Evolutionary conservation across 2,797 vertebrate genomes (phyloP), one percentile per base, ranked within the genome.

Genomic region (Fratercula arctica): DNA sequence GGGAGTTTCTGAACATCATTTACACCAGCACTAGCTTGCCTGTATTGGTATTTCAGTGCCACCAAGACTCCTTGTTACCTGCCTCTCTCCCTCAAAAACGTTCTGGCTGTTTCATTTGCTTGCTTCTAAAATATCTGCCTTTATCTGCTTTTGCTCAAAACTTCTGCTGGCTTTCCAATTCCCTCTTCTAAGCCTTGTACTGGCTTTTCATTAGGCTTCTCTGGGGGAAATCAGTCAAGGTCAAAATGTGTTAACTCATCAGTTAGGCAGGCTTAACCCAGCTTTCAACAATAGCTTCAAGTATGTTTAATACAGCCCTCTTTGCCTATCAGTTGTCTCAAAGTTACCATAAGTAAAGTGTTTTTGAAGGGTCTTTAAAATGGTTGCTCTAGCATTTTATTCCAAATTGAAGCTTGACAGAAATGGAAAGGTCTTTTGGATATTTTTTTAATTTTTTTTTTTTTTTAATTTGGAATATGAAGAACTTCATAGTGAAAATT

Each of bases 21-120:
- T 85, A 89, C 59, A 80, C 64, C 84, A 85, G 88, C 64, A 54
- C 48, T 70, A 83, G 78, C 61, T 92, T 68, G n/a, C 57, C 64
- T 92, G 26, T 74, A 23, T 41, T 80, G 84, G 50, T 85, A 64
- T 83, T 91, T 92, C 68, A 97, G 54, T 70, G 64, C 92, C 56
- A 87, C 83, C 56, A 68, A 89, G 79, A 82, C 70, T 74, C 41
- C 31, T 89, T 0, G 18, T 94, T 88, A 72, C 41, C 25, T 0
- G 7, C 91, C 87, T 89, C 64, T 92, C 0, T 0, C 85, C 66
- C 77, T 95, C 67, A 50, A 66, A 95, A 93, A 53, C 0, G 20
- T 95, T 79, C 82, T 96, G 96, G 89, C 96, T 96, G 81, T 96
- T 89, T 80, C 95, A 96, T 96, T 85, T 93, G 95, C 94, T 97